These are phyloP conservation scores for Misgurnus mizolepis DNA, from an alignment of 2,113 vertebrate species.

Conservation along the genomic window DNA sequence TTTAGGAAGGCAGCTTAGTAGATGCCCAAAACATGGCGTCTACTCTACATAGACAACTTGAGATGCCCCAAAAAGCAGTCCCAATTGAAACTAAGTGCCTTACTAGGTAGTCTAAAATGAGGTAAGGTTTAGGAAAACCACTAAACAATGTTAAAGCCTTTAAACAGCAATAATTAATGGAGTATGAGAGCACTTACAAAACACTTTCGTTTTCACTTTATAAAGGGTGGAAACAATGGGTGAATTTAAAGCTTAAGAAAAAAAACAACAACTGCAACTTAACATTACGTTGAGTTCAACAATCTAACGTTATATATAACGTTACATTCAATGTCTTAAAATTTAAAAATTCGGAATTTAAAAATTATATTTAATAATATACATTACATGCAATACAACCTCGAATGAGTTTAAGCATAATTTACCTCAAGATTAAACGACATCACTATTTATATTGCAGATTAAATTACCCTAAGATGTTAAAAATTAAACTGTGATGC, in stretches of 20 bases:
- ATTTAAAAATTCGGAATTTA: too few species aligned
- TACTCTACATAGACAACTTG: background rate
- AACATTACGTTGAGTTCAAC: background rate
- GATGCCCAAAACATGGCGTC: background rate
- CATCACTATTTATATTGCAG: background rate
- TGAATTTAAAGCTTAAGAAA: background rate
- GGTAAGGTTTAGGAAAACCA: background rate
- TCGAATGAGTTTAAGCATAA: too few species aligned
- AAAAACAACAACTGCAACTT: too few species aligned
- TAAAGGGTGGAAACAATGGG: background rate
- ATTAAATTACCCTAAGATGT: background rate
- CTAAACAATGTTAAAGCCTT: background rate
- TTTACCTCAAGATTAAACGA: too few species aligned
- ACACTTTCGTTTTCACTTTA: constrained; percentile 22
- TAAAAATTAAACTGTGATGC: background rate
- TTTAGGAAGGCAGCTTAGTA: background rate
- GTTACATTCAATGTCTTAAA: too few species aligned
- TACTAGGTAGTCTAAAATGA: background rate
- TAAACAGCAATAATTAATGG: background rate
- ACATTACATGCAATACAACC: too few species aligned
- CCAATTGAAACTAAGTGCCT: too few species aligned
- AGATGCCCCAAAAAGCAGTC: too few species aligned
- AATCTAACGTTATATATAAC: background rate
- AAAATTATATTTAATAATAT: too few species aligned
- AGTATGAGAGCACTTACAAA: background rate